Evolutionary conservation across 2,113 vertebrate species (phyloP), one percentile per base, ranked within the genome.

Genomic region (Stigmatopora argus): DNA sequence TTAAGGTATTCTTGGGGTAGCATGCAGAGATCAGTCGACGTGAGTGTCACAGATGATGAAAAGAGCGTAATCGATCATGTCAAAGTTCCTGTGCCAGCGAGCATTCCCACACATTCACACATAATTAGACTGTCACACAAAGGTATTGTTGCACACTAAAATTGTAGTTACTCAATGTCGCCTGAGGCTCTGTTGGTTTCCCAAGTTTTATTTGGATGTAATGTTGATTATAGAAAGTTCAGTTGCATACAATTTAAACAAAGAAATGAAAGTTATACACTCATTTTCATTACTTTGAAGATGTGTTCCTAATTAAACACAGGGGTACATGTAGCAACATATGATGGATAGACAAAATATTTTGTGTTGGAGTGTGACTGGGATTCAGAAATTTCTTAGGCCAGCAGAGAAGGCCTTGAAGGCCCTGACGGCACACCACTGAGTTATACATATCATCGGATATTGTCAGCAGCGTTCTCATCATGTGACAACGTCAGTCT

Each of bases 231-330:
- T 81, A 78, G 73, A 70, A 72, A 66, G 66, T 62, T 23, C 26
- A 31, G 26, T 31, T 26, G 23, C 44, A 69, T 73, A 73, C 5
- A 5, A 79, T 56, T 72, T 52, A 19, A 21, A 52, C 19, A 19
- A 3, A 31, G 51, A 21, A 52, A 52, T 52, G 51, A 19, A 19
- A n/a, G 38, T 8, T 41, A 41, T 41, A 41, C 0, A 14, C 45
- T 46, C 45, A 14, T 14, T 46, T 46, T 34, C 26, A 8, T 53
- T 67, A 76, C 48, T 72, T 69, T 79, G 77, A 44, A 71, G 67
- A 48, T 47, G 65, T 69, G 62, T 7, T 47, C n/a, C 7, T 78
- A 83, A 81, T 81, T 71, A 83, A 79, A 77, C 77, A 70, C 58
- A 3, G 1, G 72, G 66, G 76, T 62, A 73, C 69, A 73, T 68